These are phyloP conservation scores for Melinaea menophilus DNA, from an alignment of 2,888 invertebrate species.

Conservation along the genomic window DNA sequence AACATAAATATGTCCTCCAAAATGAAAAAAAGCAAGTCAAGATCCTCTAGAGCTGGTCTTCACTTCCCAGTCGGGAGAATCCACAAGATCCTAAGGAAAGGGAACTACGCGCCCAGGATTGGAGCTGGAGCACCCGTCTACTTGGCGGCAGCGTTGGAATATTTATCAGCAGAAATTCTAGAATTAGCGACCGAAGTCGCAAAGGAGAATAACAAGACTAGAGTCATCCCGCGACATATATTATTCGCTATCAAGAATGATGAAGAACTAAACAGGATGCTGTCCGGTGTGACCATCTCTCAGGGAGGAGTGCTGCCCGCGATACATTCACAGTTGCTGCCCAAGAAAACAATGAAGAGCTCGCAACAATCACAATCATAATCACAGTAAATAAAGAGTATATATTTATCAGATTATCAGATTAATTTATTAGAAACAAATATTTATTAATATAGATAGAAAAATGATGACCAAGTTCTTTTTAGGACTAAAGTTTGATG, in stretches of 20 bases:
- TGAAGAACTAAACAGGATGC: conserved; percentile 53
- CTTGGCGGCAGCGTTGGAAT: conserved; percentile 79
- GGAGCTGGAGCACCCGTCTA: conserved; percentile 75
- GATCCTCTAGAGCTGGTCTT: conserved; percentile 73
- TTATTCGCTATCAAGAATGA: conserved; percentile 56
- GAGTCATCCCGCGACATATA: conserved; percentile 56
- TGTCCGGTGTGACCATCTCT: conserved; percentile 49
- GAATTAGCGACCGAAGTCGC: conserved; percentile 81
- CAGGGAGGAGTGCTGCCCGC: conserved; percentile 54
- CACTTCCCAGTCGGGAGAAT: conserved; percentile 77
- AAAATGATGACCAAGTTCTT: conserved; percentile 44
- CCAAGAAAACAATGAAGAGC: conserved; percentile 52
- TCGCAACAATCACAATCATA: conserved; percentile 16
- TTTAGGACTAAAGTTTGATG: conserved; percentile 42
- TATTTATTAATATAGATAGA: conserved; percentile 25
- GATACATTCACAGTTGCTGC: conserved; percentile 50
- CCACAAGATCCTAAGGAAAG: conserved; percentile 77
- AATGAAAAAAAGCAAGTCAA: conserved; percentile 41
- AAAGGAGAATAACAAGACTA: conserved; percentile 81
- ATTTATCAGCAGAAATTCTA: conserved; percentile 82
- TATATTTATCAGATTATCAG: conserved; percentile 5
- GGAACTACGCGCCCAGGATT: conserved; percentile 78
- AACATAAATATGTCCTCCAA: conserved; percentile 39
- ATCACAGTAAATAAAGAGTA: not conserved
- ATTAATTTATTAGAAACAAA: conserved; percentile 12